Base-by-base conservation (phyloP, 2,113 vertebrate genomes). In the Fulmarus glacialis region DNA sequence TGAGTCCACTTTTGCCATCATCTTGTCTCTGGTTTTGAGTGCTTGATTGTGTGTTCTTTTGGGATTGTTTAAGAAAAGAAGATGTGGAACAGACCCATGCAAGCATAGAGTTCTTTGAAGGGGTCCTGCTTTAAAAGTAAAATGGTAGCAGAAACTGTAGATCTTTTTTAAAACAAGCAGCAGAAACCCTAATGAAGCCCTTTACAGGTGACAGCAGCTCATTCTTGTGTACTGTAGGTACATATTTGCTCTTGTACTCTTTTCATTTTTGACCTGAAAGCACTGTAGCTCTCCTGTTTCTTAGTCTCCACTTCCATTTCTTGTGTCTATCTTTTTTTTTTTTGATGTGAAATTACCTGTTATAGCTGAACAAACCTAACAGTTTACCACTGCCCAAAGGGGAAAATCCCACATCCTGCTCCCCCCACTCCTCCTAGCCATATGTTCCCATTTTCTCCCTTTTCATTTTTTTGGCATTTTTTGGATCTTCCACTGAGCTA, bases 351-450 rank as follows among this genome's bases (percentile, higher is more conserved):
- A 77, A 77, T 56, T 50, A 48, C 11, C 18, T 84, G 2, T 27
- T 64, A 34, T 8, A 13, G 18, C 34, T 87, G 67, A 89, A 75
- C 32, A 70, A 78, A 78, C 24, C 21, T 47, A 79, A 48, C 6
- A 56, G 27, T 72, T 84, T 90, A 58, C 12, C 34, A 53, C 21
- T 53, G 11, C n/a, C 22, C 32, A 59, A 64, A 79, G 12, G 5
- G 7, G 24, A 74, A 86, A 75, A 63, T 59, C 42, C 36, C 21
- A 22, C 15, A n/a, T 62, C 5, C 7, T 22, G 2, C 34, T 84
- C 11, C 22, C n/a, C 9, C 17, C 12, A 32, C 8, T 66, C 34
- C 0, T 1, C 12, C 50, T 71, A 36, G 21, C 14, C 6, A 2
- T 59, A 42, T 15, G 4, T 66, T 78, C 9, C 18, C 0, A 9